Percentiles rank a stretch among this genome's conserved stretches.
These are phyloP conservation scores for Proterorhinus semilunaris DNA, from an alignment of 2,113 vertebrate genomes.

Conservation along the genomic window DNA sequence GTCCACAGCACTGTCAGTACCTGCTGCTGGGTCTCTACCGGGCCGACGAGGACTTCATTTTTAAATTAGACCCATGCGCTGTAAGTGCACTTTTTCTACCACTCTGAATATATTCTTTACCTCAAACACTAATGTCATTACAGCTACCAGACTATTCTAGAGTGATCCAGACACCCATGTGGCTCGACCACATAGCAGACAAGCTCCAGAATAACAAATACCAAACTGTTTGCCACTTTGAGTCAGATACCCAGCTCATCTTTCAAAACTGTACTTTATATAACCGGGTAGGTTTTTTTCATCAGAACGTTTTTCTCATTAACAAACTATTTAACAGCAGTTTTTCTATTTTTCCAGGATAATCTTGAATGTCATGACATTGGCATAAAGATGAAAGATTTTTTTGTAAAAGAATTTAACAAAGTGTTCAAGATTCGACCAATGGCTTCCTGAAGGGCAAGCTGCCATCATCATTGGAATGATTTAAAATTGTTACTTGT, in stretches of 20 bases:
- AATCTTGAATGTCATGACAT: slow-evolving; percentile 26
- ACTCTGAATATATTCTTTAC: neutral
- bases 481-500: too few relatives aligned
- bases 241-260: slow-evolving; percentile 62
- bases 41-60: slow-evolving; percentile 48
- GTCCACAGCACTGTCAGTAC: slow-evolving; percentile 69
- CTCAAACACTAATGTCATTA: neutral
- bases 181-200: slow-evolving; percentile 50
- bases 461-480: neutral
- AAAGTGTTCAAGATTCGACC: slow-evolving; percentile 55
- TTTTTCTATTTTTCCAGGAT: slow-evolving; percentile 53
- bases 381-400: slow-evolving; percentile 40
- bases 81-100: slow-evolving; percentile 43
- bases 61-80: slow-evolving; percentile 41
- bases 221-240: slow-evolving; percentile 58
- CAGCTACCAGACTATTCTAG: slow-evolving; percentile 43
- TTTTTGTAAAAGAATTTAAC: slow-evolving; percentile 61
- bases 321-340: neutral
- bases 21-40: slow-evolving; percentile 63
- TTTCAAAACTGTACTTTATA: slow-evolving; percentile 62
- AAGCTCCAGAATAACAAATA: slow-evolving; percentile 55
- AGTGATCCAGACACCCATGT: slow-evolving; percentile 57
- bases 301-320: neutral
- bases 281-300: slow-evolving; percentile 58
- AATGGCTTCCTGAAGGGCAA: neutral